Evolutionary conservation across 2,888 invertebrate species (phyloP), one percentile per base, ranked within the genome.

Genomic region (Mactromeris polynyma): DNA sequence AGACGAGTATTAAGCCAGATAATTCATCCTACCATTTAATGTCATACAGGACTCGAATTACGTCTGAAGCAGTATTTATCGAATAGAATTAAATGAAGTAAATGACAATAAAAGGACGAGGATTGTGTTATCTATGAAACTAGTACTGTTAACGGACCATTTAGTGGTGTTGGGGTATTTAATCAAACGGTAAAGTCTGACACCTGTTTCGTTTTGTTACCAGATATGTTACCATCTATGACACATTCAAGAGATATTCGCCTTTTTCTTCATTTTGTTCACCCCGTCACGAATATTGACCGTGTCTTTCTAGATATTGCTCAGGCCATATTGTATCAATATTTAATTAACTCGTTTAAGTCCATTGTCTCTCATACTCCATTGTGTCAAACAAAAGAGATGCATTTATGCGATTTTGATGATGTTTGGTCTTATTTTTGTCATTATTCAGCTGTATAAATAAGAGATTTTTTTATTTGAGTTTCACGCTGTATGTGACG

Each of bases 151-250:
- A 64, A 83, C 81, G 51, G 85, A 69, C 54, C 82, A 83, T 90
- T 90, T 85, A 90, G 85, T 83, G 84, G 81, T 84, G 81, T 81
- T n/a, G 58, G 77, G 69, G 85, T 73, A 86, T 87, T 85, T 85
- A 85, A 87, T 81, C 88, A 83, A 69, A 79, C 77, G 58, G n/a
- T 69, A 38, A 31, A 31, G 58, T 33, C 38, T 58, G 78, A 58
- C 88, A 88, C 83, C 85, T 88, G 85, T 84, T 81, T 81, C 81
- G 79, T 81, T 40, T 46, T 42, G 88, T 73, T 85, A 81, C 42
- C 21, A 73, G 88, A 88, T 85, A 85, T 17, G 42, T 31, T 21
- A 31, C 40, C 42, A 64, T 80, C 64, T 42, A 36, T 69, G 81
- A 80, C 85, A 79, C 85, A 80, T 80, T 80, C 26, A 36, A 26